Evolutionary conservation across 1,140 invertebrate species (phyloP).

Genomic region (Bombyx mandarina): DNA sequence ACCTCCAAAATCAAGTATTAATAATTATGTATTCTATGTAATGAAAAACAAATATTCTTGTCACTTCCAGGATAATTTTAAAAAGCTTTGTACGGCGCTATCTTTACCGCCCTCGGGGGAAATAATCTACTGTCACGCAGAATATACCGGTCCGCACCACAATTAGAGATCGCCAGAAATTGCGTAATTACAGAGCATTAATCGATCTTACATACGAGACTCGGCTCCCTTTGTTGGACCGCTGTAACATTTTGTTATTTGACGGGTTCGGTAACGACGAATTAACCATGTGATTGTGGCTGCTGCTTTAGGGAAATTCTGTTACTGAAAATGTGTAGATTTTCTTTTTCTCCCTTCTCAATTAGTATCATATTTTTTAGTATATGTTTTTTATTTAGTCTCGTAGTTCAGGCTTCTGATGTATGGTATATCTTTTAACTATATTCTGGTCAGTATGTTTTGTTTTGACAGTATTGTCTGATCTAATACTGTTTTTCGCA

Average conservation of each 20-base stretch:
- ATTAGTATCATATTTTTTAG: too few relatives aligned
- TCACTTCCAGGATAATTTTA: conserved; percentile 32
- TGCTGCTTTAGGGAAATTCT: too few relatives aligned
- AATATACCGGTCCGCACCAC: conserved; percentile 58
- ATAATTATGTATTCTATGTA: neutral
- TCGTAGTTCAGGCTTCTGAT: too few relatives aligned
- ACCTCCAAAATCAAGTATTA: too few relatives aligned
- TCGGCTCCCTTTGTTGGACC: conserved; percentile 10
- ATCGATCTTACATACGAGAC: conserved; percentile 53
- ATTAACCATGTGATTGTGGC: neutral
- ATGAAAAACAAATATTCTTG: neutral
- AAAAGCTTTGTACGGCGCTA: conserved; percentile 31
- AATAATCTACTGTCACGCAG: conserved; percentile 65
- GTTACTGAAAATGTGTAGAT: too few relatives aligned
- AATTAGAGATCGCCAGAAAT: conserved; percentile 68
- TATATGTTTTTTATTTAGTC: too few relatives aligned
- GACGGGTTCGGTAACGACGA: neutral
- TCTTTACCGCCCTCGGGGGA: conserved; percentile 63
- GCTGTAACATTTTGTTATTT: neutral
- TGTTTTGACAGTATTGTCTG: too few relatives aligned
- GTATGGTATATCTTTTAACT: too few relatives aligned
- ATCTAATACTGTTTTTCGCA: too few relatives aligned
- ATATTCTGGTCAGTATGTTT: too few relatives aligned
- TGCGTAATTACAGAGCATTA: conserved; percentile 64
- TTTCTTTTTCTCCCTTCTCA: too few relatives aligned